Conservation (phyloP, 2,888 invertebrate genomes). For the Hoplodrina ambigua region DNA sequence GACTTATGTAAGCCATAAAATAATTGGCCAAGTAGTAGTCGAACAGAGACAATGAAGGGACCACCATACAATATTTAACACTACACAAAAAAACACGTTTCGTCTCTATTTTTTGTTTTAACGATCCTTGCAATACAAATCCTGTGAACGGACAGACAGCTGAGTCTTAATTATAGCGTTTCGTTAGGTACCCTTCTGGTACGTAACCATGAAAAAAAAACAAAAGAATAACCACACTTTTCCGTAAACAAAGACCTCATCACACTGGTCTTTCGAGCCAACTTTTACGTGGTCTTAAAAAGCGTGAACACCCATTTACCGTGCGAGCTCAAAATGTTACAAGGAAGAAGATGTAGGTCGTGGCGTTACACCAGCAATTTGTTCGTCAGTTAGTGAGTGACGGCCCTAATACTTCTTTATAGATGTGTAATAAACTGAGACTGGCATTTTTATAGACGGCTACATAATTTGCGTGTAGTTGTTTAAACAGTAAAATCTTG, state of each 20-base stretch:
- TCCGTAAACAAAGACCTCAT: not conserved
- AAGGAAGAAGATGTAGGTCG: slow-evolving; percentile 15
- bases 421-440: slow-evolving; percentile 51
- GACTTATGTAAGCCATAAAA: no score
- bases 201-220: not conserved
- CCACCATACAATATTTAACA: no score
- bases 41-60: no score
- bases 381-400: slow-evolving; percentile 49
- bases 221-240: not conserved
- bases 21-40: no score
- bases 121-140: no score
- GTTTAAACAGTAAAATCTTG: slow-evolving; percentile 28
- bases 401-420: slow-evolving; percentile 47
- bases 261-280: not conserved
- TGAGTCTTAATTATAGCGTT: no score
- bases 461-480: slow-evolving; percentile 44
- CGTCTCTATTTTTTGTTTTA: no score
- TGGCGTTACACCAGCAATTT: slow-evolving; percentile 46
- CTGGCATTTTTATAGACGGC: slow-evolving; percentile 45
- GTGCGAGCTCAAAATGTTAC: slow-evolving; percentile 19
- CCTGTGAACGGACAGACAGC: no score
- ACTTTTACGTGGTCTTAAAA: slow-evolving; percentile 16
- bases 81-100: no score
- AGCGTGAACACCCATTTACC: slow-evolving; percentile 2
- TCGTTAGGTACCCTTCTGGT: no score